Evolutionary conservation across 1,140 invertebrate genomes (phyloP).

Genomic region (Pristionchus pacificus): DNA sequence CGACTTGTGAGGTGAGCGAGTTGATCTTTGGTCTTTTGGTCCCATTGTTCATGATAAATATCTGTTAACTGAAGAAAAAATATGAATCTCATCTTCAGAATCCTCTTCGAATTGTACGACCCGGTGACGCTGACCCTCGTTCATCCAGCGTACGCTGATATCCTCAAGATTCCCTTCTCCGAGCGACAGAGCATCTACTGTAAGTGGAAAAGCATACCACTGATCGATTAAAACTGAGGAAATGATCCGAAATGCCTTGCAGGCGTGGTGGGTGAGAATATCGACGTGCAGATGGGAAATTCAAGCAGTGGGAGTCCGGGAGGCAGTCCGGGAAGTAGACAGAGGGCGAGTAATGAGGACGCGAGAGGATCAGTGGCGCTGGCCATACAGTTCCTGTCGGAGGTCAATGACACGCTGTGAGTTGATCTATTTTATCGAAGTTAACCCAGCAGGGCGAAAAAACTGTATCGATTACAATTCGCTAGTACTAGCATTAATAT

Average conservation of each 20-base stretch:
- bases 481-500: too few species aligned
- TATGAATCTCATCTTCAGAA: too few species aligned
- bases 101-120: slow-evolving; percentile 30
- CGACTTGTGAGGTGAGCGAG: not conserved
- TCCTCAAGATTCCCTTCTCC: slow-evolving; percentile 37
- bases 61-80: not conserved
- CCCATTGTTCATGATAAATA: too few species aligned
- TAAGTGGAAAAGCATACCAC: too few species aligned
- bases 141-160: slow-evolving; percentile 33
- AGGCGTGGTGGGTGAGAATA: not conserved
- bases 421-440: too few species aligned
- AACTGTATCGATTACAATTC: too few species aligned
- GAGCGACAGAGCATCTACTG: slow-evolving; percentile 47
- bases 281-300: too few species aligned
- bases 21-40: not conserved
- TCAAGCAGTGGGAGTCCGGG: too few species aligned
- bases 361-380: not conserved
- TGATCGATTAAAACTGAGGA: too few species aligned
- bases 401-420: not conserved
- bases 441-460: too few species aligned
- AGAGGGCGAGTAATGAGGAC: not conserved
- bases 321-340: not conserved
- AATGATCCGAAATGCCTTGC: slow-evolving; percentile 10
- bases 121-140: slow-evolving; percentile 18
- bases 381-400: not conserved